These are phyloP conservation scores for Cabera pusaria DNA, from an alignment of 2,888 invertebrate species.

Conservation along the genomic window DNA sequence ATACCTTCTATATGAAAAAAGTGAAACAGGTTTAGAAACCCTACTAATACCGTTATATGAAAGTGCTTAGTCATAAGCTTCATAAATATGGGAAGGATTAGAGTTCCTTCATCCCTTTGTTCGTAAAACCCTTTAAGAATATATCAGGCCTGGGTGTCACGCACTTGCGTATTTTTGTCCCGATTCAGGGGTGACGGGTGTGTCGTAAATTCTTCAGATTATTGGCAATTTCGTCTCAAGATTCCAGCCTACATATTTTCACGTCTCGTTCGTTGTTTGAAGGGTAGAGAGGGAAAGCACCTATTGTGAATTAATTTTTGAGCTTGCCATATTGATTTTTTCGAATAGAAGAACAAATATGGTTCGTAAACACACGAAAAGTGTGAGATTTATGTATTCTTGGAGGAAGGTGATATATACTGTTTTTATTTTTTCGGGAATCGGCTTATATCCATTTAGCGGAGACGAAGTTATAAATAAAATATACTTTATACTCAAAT, in stretches of 20 bases:
- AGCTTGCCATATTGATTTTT: too few species aligned
- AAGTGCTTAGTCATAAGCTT: background rate
- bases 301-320: too few species aligned
- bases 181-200: constrained; percentile 19
- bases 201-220: constrained; percentile 34
- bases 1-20: too few species aligned
- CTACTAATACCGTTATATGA: constrained; percentile 1
- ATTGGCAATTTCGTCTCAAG: constrained; percentile 30
- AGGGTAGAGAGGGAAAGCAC: constrained; percentile 1
- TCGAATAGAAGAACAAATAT: too few species aligned
- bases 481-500: too few species aligned
- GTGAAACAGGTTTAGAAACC: too few species aligned
- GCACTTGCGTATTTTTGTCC: constrained; percentile 16
- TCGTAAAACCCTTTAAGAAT: constrained; percentile 9
- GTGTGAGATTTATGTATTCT: too few species aligned
- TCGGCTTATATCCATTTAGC: too few species aligned
- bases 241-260: constrained; percentile 24
- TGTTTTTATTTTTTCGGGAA: too few species aligned
- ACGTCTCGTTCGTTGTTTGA: constrained; percentile 10
- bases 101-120: constrained; percentile 8
- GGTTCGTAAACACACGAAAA: too few species aligned
- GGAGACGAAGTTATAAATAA: too few species aligned
- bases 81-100: background rate
- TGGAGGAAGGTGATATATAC: too few species aligned
- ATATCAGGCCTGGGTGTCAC: constrained; percentile 9